phyloP scores from a whole-genome alignment of 1,140 invertebrate genomes.

The Bursaphelenchus mucronatus region DNA sequence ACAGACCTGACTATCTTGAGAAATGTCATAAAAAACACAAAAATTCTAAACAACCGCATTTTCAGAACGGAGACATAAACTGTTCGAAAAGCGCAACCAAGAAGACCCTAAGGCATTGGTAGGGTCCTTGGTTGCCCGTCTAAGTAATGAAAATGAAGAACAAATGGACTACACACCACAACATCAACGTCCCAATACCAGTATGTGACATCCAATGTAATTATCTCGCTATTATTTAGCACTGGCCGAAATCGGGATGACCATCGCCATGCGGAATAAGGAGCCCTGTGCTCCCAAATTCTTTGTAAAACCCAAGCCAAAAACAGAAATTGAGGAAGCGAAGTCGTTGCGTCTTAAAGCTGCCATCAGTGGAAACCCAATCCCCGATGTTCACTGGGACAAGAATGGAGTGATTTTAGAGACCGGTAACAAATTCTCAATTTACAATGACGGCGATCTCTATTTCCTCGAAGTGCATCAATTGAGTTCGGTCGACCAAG shows the following conservation, averaged over 20 bases:
- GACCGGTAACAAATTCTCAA: slow-evolving; percentile 60
- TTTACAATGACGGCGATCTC: slow-evolving; percentile 60
- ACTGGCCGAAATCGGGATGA: slow-evolving; percentile 42
- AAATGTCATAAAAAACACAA: too few species aligned
- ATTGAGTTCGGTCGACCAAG: slow-evolving; percentile 46
- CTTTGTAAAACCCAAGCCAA: slow-evolving; percentile 56
- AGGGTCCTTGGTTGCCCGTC: slow-evolving; percentile 28
- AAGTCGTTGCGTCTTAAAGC: slow-evolving; percentile 57
- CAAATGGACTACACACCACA: slow-evolving; percentile 9
- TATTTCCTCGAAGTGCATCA: slow-evolving; percentile 59
- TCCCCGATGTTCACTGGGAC: slow-evolving; percentile 52
- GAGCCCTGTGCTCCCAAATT: slow-evolving; percentile 29
- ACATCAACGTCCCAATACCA: slow-evolving; percentile 19
- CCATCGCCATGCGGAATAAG: slow-evolving; percentile 22
- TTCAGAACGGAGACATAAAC: slow-evolving; percentile 28
- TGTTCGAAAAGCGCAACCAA: slow-evolving; percentile 16
- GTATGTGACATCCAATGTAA: slow-evolving; percentile 29
- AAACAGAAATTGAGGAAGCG: slow-evolving; percentile 54
- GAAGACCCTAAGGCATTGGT: slow-evolving; percentile 38
- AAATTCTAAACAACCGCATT: too few species aligned
- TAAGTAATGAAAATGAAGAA: slow-evolving; percentile 29
- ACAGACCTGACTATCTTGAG: too few species aligned
- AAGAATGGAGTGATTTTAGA: slow-evolving; percentile 57
- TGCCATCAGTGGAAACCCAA: slow-evolving; percentile 54
- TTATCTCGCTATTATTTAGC: slow-evolving; percentile 23